Conservation (phyloP, 2,888 invertebrate genomes). For the Tipula vernalis region DNA sequence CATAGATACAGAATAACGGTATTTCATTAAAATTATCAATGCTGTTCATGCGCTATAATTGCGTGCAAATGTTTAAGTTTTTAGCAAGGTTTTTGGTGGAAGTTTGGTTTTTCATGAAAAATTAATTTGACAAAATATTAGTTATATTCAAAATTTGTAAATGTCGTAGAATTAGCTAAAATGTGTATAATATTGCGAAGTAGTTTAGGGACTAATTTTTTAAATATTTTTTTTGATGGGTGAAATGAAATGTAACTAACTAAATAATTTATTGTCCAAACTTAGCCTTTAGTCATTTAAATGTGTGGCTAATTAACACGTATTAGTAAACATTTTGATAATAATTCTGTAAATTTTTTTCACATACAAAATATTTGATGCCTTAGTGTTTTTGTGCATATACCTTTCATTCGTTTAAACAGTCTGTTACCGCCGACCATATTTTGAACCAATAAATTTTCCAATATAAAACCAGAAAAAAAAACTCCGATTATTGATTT, state of each 20-base stretch:
- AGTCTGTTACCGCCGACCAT: neutral
- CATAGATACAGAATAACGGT: neutral
- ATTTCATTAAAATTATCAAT: neutral
- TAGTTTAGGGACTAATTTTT: neutral
- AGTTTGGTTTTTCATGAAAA: neutral
- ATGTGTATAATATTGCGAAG: neutral
- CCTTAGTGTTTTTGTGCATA: no score
- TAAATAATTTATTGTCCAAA: no score
- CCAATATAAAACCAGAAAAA: neutral
- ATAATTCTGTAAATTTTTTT: no score
- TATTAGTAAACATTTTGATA: no score
- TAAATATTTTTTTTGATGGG: no score
- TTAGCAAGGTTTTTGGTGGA: neutral
- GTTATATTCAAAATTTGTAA: neutral
- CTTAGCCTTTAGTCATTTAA: no score
- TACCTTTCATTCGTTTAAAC: neutral
- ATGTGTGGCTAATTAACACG: no score
- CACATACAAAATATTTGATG: no score
- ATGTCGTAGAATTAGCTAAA: neutral
- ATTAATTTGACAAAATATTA: no score
- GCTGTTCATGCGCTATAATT: neutral
- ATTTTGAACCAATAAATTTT: neutral
- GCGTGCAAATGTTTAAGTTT: neutral
- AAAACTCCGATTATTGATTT: neutral
- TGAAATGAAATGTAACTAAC: no score